phyloP scores from a whole-genome alignment of 30 jellyfish, hydroid and myxozoan species.

The Morbakka virulenta region DNA sequence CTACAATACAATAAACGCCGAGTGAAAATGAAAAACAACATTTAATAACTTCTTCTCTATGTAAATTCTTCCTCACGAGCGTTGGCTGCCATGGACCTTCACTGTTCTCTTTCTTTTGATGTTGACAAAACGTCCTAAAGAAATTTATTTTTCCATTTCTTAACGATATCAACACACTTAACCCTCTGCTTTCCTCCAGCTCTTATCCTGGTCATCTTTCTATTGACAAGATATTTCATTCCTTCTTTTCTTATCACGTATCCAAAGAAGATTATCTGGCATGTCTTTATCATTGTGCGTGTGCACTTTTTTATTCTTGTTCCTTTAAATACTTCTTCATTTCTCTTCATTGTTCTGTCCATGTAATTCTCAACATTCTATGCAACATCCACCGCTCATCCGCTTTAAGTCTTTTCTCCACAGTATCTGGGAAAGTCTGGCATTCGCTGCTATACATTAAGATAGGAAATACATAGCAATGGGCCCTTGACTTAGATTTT shows the following conservation, averaged over 20 bases:
- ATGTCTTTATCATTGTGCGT: background rate
- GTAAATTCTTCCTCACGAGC: too few relatives aligned
- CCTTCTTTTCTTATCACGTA: background rate
- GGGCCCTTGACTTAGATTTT: too few relatives aligned
- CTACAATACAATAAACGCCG: too few relatives aligned
- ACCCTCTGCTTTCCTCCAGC: background rate
- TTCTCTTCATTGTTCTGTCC: background rate
- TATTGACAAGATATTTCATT: too few relatives aligned
- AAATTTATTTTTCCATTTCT: background rate
- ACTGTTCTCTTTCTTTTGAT: background rate
- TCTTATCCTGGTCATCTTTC: background rate
- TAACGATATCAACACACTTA: background rate
- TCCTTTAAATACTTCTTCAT: constrained; percentile 7
- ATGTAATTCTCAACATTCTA: background rate
- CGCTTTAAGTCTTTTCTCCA: background rate
- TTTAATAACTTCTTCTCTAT: too few relatives aligned
- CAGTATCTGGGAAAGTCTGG: background rate
- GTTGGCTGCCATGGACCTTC: background rate
- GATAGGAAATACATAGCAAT: background rate
- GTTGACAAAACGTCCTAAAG: background rate
- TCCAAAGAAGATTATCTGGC: background rate
- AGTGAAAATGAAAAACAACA: too few relatives aligned
- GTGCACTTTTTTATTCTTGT: too few relatives aligned
- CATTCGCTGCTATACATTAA: constrained; percentile 4
- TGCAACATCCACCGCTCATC: background rate